Percentiles rank a stretch among this genome's conserved stretches.
Evolutionary conservation across 1,140 invertebrate genomes (phyloP).

Genomic region (Drosophila subobscura): DNA sequence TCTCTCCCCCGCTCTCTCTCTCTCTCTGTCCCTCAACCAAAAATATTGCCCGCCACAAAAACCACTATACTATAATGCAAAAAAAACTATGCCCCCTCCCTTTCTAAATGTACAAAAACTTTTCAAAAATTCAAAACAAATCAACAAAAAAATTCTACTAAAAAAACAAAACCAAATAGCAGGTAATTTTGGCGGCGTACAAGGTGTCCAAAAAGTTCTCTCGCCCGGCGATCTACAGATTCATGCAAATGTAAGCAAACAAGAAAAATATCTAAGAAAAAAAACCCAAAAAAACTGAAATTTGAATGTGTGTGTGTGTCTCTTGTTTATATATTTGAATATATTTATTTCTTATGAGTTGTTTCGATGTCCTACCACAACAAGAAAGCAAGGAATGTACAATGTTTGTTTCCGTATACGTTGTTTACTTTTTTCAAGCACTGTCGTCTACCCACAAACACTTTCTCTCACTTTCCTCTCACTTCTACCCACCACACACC

Average conservation of each 20-base stretch:
- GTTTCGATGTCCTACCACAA: slow-evolving; percentile 10
- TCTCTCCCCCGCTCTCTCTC: slow-evolving; percentile 33
- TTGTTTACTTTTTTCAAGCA: slow-evolving; percentile 56
- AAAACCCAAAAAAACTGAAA: slow-evolving; percentile 36
- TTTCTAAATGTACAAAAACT: slow-evolving; percentile 9
- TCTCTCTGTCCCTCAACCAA: slow-evolving; percentile 35
- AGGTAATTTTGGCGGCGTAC: slow-evolving; percentile 81
- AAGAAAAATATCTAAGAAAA: slow-evolving; percentile 1
- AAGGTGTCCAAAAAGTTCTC: slow-evolving; percentile 73
- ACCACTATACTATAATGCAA: slow-evolving; percentile 36
- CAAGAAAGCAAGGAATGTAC: slow-evolving; percentile 48
- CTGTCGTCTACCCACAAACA: slow-evolving; percentile 35
- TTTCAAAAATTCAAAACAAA: slow-evolving; percentile 38
- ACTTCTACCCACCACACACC: not conserved
- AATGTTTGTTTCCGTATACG: slow-evolving; percentile 50
- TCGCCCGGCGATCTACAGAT: slow-evolving; percentile 83
- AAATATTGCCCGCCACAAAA: slow-evolving; percentile 63
- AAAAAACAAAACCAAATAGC: slow-evolving; percentile 60
- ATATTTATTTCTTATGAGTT: slow-evolving; percentile 49
- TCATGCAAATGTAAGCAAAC: slow-evolving; percentile 83
- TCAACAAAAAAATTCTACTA: slow-evolving; percentile 29
- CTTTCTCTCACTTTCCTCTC: slow-evolving; percentile 4
- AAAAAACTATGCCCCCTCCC: not conserved
- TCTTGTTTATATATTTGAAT: slow-evolving; percentile 36
- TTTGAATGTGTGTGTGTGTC: slow-evolving; percentile 65